Base-by-base conservation (phyloP, 2,113 vertebrate species). In the Nannobrachium achirus region DNA sequence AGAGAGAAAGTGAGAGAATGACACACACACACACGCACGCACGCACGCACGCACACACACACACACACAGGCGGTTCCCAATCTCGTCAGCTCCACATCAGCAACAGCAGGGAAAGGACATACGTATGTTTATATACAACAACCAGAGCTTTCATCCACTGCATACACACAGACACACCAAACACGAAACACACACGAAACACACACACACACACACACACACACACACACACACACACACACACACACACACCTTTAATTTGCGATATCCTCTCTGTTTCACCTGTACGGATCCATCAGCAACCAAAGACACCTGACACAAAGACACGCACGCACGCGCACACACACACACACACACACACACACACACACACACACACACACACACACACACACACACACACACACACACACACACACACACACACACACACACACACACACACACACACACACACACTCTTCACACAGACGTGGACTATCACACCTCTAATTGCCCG, bases 91-190 rank as follows among this genome's bases (percentile, higher is more conserved):
- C 38, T 69, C 68, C 68, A 63, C 64, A 59, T 69, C 38, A 51
- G 75, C 6, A 52, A 85, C 83, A 81, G 84, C 66, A 71, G 51
- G 39, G 69, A 58, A 73, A 73, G 71, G 61, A 81, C 75, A 78
- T 58, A 69, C 48, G 50, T 76, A 20, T 85, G 76, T 83, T 82
- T 82, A 78, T 78, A 80, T 63, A 55, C 77, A 79, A 75, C 63
- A 79, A 75, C 62, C 10, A 6, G 25, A 66, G 44, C 9, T 4
- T 44, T 44, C 20, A 38, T 55, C 1, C 25, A 33, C 25, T 33
- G 25, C 25, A 33, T 33, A 33, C 25, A 33, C 25, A 33, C 20
- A 25, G 20, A 25, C 1, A 25, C 25, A 33, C 3, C 3, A 33
- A 33, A 33, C 25, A 33, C 6, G 25, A 33, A 33, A 33, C 25